Evolutionary conservation across 2,888 invertebrate species (phyloP).

Genomic region (Drosophila borealis): DNA sequence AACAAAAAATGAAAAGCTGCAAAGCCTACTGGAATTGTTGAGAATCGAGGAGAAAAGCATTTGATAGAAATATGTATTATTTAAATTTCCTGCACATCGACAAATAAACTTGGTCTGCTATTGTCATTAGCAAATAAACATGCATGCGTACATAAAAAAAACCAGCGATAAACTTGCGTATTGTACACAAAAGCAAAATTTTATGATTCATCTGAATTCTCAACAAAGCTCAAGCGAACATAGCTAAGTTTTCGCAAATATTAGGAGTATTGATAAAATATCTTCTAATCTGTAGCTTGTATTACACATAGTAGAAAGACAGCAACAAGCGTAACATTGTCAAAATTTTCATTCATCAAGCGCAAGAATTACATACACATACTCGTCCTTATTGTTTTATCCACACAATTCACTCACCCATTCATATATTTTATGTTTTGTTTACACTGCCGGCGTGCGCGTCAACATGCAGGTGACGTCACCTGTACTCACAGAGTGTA

Average conservation of each 20-base stretch:
- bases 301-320: not conserved
- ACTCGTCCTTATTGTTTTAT: constrained; percentile 24
- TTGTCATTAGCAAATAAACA: too few species aligned
- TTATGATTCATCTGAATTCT: not conserved
- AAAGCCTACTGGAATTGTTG: too few species aligned
- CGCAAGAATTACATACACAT: constrained; percentile 27
- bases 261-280: not conserved
- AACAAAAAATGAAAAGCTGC: too few species aligned
- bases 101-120: too few species aligned
- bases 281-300: not conserved
- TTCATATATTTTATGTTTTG: constrained; percentile 69
- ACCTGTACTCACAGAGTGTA: constrained; percentile 27
- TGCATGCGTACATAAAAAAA: too few species aligned
- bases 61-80: too few species aligned
- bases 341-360: constrained; percentile 66
- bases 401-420: constrained; percentile 34
- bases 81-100: too few species aligned
- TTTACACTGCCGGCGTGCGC: constrained; percentile 71
- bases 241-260: not conserved
- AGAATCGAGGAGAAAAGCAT: too few species aligned
- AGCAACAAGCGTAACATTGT: not conserved
- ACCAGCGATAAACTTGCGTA: too few species aligned
- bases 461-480: constrained; percentile 62
- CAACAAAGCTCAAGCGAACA: too few species aligned
- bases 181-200: not conserved